Evolutionary conservation across 2,888 invertebrate species (phyloP).

Genomic region (Dexiosoma caninum): DNA sequence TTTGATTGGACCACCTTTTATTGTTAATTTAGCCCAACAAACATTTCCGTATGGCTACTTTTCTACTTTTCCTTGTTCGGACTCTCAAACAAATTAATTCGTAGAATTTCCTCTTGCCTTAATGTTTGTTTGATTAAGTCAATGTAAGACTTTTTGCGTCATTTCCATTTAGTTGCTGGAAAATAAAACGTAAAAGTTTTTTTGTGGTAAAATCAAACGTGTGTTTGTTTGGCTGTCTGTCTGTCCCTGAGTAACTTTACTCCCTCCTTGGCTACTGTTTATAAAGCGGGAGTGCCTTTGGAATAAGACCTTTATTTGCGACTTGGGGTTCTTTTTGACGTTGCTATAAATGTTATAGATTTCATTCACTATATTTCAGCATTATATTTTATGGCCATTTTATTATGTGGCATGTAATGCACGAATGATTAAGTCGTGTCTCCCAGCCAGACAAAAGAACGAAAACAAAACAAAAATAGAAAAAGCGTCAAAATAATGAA

Average conservation of each 20-base stretch:
- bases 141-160: neutral
- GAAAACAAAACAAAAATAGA: too few species aligned
- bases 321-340: slow-evolving; percentile 34
- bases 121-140: neutral
- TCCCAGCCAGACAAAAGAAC: neutral
- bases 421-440: slow-evolving; percentile 60
- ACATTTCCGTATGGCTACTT: too few species aligned
- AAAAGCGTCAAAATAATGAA: slow-evolving; percentile 19
- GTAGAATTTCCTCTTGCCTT: neutral
- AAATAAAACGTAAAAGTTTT: neutral
- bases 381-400: slow-evolving; percentile 16
- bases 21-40: too few species aligned
- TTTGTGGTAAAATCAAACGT: neutral
- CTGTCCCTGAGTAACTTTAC: neutral
- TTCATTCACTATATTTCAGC: neutral
- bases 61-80: too few species aligned
- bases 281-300: slow-evolving; percentile 50
- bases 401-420: slow-evolving; percentile 54
- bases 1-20: too few species aligned
- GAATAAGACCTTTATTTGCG: slow-evolving; percentile 20
- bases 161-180: slow-evolving; percentile 15
- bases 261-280: slow-evolving; percentile 2
- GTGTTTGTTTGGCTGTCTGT: slow-evolving; percentile 7
- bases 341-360: neutral
- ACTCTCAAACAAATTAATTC: too few species aligned